These are phyloP conservation scores for Dicranocentrus wangi DNA, from an alignment of 2,888 invertebrate genomes.

Conservation along the genomic window DNA sequence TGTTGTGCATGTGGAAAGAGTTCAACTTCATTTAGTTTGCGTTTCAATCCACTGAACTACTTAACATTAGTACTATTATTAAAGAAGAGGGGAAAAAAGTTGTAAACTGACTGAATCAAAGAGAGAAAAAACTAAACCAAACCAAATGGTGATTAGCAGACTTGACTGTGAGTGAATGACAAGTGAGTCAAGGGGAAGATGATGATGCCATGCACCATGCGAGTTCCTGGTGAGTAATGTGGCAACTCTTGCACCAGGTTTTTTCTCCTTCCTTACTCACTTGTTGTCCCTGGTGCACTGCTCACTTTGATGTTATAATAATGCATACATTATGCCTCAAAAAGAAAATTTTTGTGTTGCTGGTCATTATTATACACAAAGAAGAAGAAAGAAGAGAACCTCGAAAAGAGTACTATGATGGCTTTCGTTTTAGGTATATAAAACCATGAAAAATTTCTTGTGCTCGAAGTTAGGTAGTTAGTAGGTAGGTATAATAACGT, in stretches of 20 bases:
- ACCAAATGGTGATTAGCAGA: conserved; percentile 46
- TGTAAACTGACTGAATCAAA: conserved; percentile 30
- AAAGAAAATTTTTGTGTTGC: not conserved
- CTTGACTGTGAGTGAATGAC: conserved; percentile 35
- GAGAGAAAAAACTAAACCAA: conserved; percentile 49
- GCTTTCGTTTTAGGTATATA: too few relatives aligned
- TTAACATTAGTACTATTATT: conserved; percentile 39
- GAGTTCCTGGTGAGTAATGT: conserved; percentile 52
- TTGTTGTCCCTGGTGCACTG: not conserved
- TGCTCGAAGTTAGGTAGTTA: too few relatives aligned
- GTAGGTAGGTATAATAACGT: too few relatives aligned
- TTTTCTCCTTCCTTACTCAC: not conserved
- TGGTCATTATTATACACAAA: too few relatives aligned
- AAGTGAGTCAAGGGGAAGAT: conserved; percentile 23
- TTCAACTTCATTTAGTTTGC: conserved; percentile 49
- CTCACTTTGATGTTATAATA: not conserved
- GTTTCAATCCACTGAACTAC: conserved; percentile 53
- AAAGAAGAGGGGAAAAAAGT: conserved; percentile 12
- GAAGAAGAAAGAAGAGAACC: too few relatives aligned
- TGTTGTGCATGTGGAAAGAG: conserved; percentile 30
- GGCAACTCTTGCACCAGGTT: not conserved
- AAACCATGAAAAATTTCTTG: too few relatives aligned
- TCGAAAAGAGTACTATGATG: too few relatives aligned
- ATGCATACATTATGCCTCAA: not conserved
- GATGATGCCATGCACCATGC: conserved; percentile 1